Base-by-base conservation (phyloP, 2,797 vertebrate genomes). In the Clarias fuscus region DNA sequence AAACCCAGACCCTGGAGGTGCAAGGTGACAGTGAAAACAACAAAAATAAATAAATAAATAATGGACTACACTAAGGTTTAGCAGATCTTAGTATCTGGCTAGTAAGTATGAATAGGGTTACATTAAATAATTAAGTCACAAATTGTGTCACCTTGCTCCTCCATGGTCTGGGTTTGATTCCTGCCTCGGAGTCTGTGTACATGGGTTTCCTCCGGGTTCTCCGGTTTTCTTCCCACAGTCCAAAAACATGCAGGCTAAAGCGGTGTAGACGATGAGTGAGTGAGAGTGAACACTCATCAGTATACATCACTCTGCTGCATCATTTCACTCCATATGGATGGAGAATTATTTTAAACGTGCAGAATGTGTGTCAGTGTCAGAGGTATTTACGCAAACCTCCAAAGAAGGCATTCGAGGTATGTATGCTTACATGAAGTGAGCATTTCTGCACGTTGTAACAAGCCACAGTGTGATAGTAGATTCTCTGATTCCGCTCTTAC, bases 391-490 rank as follows among this genome's bases (percentile, higher is more conserved):
- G 15, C n/a, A 56, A 53, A 75, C 43, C 13, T 3, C 24, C 24
- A 15, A 53, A 14, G 4, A 48, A 56, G 80, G 79, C 61, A 59
- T 53, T 22, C 71, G 62, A 80, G 43, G 83, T 77, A 77, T 84
- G 68, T 53, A 75, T 75, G n/a, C 15, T 84, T 83, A 70, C 88
- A 84, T 85, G 75, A 62, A 48, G 13, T 81, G 85, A 87, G 84
- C 84, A 91, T 91, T 61, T 24, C 37, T 89, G 85, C 93, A 85
- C 91, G 92, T 90, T 91, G 65, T 22, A 86, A 90, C 93, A 87
- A 90, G 93, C 43, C 68, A 43, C 77, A 86, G 53, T 30, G 30
- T 18, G 7, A 24, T 4, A 33, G 33, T 24, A 30, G 61, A 81
- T 17, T 11, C 24, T 64, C 62, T 64, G 73, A 76, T 76, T 18